Conservation (phyloP, 2,113 vertebrate genomes). For the Ramphastos sulfuratus region DNA sequence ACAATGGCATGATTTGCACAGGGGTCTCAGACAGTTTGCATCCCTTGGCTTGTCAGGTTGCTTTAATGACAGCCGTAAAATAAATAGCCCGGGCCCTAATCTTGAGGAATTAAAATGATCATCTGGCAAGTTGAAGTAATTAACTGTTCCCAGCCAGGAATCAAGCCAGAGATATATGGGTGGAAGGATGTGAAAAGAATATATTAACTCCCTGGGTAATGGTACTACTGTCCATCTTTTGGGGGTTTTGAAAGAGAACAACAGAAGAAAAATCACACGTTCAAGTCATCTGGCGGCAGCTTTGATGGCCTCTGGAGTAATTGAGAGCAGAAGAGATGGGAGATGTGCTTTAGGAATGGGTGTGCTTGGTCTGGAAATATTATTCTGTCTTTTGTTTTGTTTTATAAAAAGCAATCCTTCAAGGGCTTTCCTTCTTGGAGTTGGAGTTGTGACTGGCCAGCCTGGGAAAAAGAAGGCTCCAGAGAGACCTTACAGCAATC, state of each 20-base stretch:
- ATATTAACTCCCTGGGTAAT: conserved; percentile 17
- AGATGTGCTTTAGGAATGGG: not conserved
- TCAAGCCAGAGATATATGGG: conserved; percentile 39
- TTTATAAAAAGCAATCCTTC: not conserved
- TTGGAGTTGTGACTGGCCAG: no score
- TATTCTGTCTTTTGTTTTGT: not conserved
- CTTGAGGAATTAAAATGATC: conserved; percentile 64
- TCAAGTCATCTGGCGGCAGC: not conserved
- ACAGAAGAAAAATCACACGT: not conserved
- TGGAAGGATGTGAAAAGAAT: conserved; percentile 30
- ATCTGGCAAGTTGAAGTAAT: conserved; percentile 62
- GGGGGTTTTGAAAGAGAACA: not conserved
- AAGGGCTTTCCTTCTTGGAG: not conserved
- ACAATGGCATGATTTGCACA: conserved; percentile 53
- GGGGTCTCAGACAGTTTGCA: conserved; percentile 7
- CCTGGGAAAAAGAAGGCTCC: no score
- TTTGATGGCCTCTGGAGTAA: not conserved
- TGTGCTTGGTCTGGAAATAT: not conserved
- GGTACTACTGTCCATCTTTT: not conserved
- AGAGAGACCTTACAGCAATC: no score
- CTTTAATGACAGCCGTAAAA: conserved; percentile 67
- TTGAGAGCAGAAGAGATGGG: not conserved
- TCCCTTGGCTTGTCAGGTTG: conserved; percentile 59
- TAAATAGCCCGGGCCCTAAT: conserved; percentile 50
- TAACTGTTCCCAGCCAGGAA: conserved; percentile 55